Base-by-base conservation (phyloP, 2,113 vertebrate genomes). In the Empidonax alnorum region DNA sequence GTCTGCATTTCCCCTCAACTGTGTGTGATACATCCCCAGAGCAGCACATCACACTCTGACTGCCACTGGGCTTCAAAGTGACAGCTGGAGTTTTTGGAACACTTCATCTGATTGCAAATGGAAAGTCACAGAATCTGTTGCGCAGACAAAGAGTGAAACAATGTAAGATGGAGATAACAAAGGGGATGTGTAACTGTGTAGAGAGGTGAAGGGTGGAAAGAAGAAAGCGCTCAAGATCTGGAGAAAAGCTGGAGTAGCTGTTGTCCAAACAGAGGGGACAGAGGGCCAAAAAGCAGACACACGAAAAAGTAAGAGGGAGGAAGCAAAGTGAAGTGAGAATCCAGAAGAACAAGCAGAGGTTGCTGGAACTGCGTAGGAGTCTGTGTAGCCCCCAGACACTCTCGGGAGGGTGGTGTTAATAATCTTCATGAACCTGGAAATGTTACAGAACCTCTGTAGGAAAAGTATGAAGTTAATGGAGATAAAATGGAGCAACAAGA, bases 341-440 rank as follows among this genome's bases (percentile, higher is more conserved):
- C 90, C 66, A 72, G 79, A 87, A 65, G 22, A 90, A 75, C 22
- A 22, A 78, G 55, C 6, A 3, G 12, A 73, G 41, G 17, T 37
- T 87, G 47, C 22, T 81, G 76, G 59, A 89, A 47, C 39, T 72
- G 62, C 0, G 8, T 61, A 77, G 63, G 79, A 92, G n/a, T 17
- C 47, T 85, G 21, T 37, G 58, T n/a, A 93, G 53, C 69, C 53
- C 82, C 71, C 77, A 87, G 81, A 88, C 44, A 44, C 41, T 35
- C 75, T 80, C 0, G 0, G 49, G 27, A 31, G 7, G 35, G 74
- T 83, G 75, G 53, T 82, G 52, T 28, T 84, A 82, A 47, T 94
- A 56, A 81, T 93, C 89, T 91, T 77, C 81, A 72, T 59, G 69
- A 94, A 82, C 30, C 25, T 63, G 59, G 44, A 95, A 95, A 93